A percentile compares a stretch with the other conserved stretches of the same genome.
These are phyloP conservation scores for Pomatorhinus ruficollis DNA, from an alignment of 2,113 vertebrate species.

Conservation along the genomic window DNA sequence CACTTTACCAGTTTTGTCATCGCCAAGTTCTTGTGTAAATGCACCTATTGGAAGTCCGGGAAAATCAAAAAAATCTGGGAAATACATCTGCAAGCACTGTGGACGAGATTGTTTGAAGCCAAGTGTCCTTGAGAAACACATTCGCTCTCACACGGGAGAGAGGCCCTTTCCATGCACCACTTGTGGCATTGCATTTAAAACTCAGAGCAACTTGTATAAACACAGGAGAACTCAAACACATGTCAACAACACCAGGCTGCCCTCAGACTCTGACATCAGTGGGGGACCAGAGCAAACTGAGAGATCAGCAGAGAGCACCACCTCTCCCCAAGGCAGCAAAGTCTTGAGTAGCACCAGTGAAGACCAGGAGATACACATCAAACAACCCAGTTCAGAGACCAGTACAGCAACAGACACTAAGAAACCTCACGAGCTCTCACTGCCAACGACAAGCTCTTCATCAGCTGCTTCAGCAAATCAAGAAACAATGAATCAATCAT, in stretches of 20 bases:
- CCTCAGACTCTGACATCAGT: constrained; percentile 74
- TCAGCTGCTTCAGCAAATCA: constrained; percentile 12
- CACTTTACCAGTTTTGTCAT: constrained; percentile 75
- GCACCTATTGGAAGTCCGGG: constrained; percentile 37
- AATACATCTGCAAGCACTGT: constrained; percentile 90
- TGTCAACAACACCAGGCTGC: constrained; percentile 79
- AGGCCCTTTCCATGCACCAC: constrained; percentile 90
- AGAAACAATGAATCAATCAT: not conserved
- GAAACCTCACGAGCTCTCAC: not conserved
- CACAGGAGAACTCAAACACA: constrained; percentile 94
- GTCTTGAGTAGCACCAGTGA: not conserved
- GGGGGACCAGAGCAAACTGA: constrained; percentile 17
- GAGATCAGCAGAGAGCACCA: not conserved
- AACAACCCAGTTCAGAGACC: not conserved
- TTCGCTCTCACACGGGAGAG: constrained; percentile 95
- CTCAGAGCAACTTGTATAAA: constrained; percentile 97
- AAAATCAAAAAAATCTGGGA: constrained; percentile 82
- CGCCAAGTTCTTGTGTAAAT: constrained; percentile 43
- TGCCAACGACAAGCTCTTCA: not conserved
- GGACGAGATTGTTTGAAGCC: constrained; percentile 95
- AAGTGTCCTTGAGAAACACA: constrained; percentile 95
- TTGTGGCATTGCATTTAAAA: constrained; percentile 95
- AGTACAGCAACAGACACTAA: not conserved
- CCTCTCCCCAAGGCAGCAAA: not conserved
- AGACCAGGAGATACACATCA: not conserved